phyloP scores from a whole-genome alignment of 2,113 vertebrate genomes.

The Sterna hirundo region DNA sequence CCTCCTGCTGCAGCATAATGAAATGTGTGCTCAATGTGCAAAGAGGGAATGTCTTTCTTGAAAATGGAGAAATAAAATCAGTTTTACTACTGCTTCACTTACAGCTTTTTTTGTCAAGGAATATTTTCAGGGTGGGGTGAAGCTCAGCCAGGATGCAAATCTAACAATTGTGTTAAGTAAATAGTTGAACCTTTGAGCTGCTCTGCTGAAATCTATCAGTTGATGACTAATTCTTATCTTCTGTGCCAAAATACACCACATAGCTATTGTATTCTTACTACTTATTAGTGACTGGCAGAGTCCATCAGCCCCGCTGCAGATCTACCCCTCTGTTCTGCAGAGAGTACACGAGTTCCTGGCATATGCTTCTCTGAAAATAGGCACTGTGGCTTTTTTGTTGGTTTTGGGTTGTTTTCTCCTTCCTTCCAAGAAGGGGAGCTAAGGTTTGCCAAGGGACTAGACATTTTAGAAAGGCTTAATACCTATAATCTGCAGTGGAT shows the following conservation, averaged over 20 bases:
- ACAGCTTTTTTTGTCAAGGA: neutral
- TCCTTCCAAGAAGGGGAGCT: neutral
- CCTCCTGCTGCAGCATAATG: neutral
- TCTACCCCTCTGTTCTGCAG: fast-evolving
- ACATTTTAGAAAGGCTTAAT: neutral
- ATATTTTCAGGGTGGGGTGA: neutral
- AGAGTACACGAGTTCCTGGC: neutral
- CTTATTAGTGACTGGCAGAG: neutral
- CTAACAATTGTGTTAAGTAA: neutral
- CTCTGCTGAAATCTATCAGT: neutral
- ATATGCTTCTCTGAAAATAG: neutral
- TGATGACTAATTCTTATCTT: neutral
- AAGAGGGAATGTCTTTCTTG: neutral
- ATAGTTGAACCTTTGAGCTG: neutral
- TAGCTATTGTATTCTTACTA: neutral
- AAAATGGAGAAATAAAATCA: neutral
- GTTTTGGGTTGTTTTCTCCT: neutral
- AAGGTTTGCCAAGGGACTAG: neutral
- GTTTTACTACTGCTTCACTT: neutral
- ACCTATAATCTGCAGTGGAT: neutral
- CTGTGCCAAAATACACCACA: neutral
- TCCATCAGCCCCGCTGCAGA: neutral
- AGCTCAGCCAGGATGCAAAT: neutral
- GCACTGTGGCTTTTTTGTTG: neutral
- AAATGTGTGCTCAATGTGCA: neutral